Percentiles rank a stretch among this genome's conserved stretches.
phyloP scores from a whole-genome alignment of 2,888 invertebrate genomes.

The Drosophila paramelanica region DNA sequence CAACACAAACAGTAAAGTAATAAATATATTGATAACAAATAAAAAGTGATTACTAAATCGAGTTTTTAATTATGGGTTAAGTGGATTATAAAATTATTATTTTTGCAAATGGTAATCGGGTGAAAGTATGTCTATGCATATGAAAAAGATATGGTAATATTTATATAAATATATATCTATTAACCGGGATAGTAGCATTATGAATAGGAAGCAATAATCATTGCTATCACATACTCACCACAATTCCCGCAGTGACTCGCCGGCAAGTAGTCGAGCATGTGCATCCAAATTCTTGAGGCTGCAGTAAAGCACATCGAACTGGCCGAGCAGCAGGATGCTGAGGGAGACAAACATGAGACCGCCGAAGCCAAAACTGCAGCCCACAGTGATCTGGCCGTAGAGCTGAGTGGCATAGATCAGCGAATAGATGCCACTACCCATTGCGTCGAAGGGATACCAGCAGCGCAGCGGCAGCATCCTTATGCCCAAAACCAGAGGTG shows the following conservation, averaged over 20 bases:
- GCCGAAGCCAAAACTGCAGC: constrained; percentile 64
- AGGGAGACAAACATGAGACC: constrained; percentile 83
- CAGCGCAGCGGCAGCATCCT: constrained; percentile 75
- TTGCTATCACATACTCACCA: constrained; percentile 52
- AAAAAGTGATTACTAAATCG: too few relatives aligned
- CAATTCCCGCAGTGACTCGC: constrained; percentile 50
- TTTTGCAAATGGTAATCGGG: too few relatives aligned
- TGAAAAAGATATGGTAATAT: too few relatives aligned
- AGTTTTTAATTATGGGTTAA: too few relatives aligned
- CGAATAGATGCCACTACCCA: constrained; percentile 67
- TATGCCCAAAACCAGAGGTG: constrained; percentile 71
- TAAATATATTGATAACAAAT: too few relatives aligned
- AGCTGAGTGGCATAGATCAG: constrained; percentile 74
- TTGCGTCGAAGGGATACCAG: constrained; percentile 83
- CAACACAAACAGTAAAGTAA: too few relatives aligned
- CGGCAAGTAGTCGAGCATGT: constrained; percentile 69
- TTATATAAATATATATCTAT: too few relatives aligned
- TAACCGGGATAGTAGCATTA: too few relatives aligned
- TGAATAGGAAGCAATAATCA: too few relatives aligned
- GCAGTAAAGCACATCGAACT: constrained; percentile 83
- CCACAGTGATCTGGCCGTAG: constrained; percentile 76
- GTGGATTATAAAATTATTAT: too few relatives aligned
- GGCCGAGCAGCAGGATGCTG: constrained; percentile 73
- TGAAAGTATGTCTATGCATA: too few relatives aligned
- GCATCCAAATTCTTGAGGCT: constrained; percentile 83